Evolutionary conservation across 2,797 vertebrate genomes (phyloP).

Genomic region (Eremophila alpestris): DNA sequence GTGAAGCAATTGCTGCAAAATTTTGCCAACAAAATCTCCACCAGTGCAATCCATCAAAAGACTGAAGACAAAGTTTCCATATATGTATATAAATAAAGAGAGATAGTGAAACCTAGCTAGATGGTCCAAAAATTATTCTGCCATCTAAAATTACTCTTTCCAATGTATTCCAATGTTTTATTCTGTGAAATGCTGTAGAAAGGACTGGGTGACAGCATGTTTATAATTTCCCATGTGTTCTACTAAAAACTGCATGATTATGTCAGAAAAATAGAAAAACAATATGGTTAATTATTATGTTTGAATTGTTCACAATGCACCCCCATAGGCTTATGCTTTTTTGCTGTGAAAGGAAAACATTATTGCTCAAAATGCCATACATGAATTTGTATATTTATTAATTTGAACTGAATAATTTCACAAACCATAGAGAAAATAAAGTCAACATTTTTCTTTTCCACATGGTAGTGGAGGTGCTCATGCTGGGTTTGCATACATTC

Average conservation of each 20-base stretch:
- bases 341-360: not conserved
- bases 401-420: not conserved
- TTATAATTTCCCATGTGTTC: not conserved
- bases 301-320: not conserved
- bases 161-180: not conserved
- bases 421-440: not conserved
- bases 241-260: not conserved
- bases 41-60: not conserved
- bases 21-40: not conserved
- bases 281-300: not conserved
- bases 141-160: not conserved
- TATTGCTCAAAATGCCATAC: not conserved
- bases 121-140: not conserved
- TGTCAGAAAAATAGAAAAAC: not conserved
- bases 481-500: not conserved
- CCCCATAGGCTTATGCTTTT: not conserved
- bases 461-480: not conserved
- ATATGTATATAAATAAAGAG: not conserved
- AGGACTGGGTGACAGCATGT: accelerated
- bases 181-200: not conserved
- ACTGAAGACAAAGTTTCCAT: not conserved
- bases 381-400: not conserved
- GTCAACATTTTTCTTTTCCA: not conserved
- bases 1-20: not conserved
- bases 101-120: not conserved